Percentiles rank a stretch among this genome's conserved stretches.
These are phyloP conservation scores for Ruditapes philippinarum DNA, from an alignment of 1,140 invertebrate species.

Conservation along the genomic window DNA sequence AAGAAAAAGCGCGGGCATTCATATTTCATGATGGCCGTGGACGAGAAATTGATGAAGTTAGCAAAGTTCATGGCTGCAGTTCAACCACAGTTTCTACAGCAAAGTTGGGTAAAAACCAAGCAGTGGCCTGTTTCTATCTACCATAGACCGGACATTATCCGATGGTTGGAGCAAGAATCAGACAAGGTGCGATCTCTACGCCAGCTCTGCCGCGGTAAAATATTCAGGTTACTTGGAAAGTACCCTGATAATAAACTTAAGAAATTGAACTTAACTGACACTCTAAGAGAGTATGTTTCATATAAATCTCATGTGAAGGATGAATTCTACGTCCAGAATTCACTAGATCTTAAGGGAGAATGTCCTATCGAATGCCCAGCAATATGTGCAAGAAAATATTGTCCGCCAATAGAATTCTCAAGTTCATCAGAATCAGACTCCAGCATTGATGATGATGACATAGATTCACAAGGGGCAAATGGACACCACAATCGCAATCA, in stretches of 20 bases:
- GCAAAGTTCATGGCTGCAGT: constrained; percentile 78
- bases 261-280: constrained; percentile 73
- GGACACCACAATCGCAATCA: background rate
- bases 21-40: constrained; percentile 80
- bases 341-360: constrained; percentile 69
- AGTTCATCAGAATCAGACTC: constrained; percentile 73
- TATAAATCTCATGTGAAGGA: constrained; percentile 78
- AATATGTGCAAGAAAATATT: constrained; percentile 71
- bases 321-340: constrained; percentile 73
- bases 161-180: constrained; percentile 74
- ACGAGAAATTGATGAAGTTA: constrained; percentile 77
- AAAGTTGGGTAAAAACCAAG: constrained; percentile 76
- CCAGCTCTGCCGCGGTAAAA: constrained; percentile 74
- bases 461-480: background rate
- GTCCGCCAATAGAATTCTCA: constrained; percentile 79
- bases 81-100: constrained; percentile 78
- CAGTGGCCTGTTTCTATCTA: constrained; percentile 81
- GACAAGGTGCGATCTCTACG: constrained; percentile 72
- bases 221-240: constrained; percentile 75
- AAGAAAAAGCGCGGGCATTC: constrained; percentile 72
- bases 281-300: constrained; percentile 74
- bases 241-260: constrained; percentile 73
- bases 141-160: constrained; percentile 74
- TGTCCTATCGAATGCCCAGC: constrained; percentile 81
- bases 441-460: constrained; percentile 58